Evolutionary conservation across 1,140 invertebrate genomes (phyloP).

Genomic region (Rhizoglyphus robini): DNA sequence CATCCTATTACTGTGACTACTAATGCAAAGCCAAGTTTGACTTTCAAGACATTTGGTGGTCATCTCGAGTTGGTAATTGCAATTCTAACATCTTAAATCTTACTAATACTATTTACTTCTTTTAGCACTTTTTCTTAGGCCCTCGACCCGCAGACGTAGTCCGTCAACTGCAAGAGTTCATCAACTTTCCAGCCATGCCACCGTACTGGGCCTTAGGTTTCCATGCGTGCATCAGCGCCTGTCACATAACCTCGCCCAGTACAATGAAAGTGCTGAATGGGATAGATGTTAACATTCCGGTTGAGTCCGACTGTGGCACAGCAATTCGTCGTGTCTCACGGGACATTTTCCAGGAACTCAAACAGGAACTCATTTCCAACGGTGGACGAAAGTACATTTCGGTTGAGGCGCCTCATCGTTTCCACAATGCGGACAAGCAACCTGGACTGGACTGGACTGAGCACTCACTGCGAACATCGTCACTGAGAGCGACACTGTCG

Average conservation of each 20-base stretch:
- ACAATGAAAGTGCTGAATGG: not conserved
- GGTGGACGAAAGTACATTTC: not conserved
- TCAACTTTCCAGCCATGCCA: conserved; percentile 32
- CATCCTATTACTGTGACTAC: conserved; percentile 68
- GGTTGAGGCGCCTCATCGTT: not conserved
- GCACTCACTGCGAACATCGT: no score
- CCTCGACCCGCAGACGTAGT: conserved; percentile 46
- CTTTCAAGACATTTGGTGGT: conserved; percentile 58
- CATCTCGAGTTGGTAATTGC: conserved; percentile 51
- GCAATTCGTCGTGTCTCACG: not conserved
- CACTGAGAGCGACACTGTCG: no score
- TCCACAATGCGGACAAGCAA: not conserved
- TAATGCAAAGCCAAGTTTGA: conserved; percentile 58
- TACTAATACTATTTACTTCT: not conserved
- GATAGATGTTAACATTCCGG: not conserved
- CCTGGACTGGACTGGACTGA: not conserved
- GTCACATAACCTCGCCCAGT: conserved; percentile 28
- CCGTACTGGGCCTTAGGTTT: conserved; percentile 39
- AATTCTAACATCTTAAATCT: no score
- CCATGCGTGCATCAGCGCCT: conserved; percentile 50
- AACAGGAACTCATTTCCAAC: not conserved
- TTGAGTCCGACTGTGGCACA: conserved; percentile 16
- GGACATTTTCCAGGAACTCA: not conserved
- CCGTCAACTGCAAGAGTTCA: conserved; percentile 35
- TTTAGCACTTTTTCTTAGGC: conserved; percentile 46